A percentile compares a stretch with the other conserved stretches of the same genome.
Evolutionary conservation across 2,113 vertebrate genomes (phyloP).

Genomic region (Stegastes partitus): DNA sequence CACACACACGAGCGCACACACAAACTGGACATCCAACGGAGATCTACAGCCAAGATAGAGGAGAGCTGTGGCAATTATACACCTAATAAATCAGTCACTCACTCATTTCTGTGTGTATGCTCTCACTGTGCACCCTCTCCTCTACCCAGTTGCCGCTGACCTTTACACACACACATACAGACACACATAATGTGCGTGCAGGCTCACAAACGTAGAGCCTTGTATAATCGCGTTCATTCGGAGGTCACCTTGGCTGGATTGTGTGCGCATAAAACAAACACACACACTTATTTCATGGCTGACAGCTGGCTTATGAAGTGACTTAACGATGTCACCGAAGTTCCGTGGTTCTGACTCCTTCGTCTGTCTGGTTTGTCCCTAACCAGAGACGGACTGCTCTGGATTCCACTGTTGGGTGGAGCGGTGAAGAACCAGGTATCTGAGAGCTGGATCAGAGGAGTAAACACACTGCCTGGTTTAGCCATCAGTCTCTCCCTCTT

Average conservation of each 20-base stretch:
- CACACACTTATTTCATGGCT: constrained; percentile 32
- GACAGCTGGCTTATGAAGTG: constrained; percentile 57
- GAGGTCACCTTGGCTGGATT: constrained; percentile 45
- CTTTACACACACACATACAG: constrained; percentile 24
- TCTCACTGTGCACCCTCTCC: constrained; percentile 36
- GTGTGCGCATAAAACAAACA: constrained; percentile 11
- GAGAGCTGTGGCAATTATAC: constrained; percentile 67
- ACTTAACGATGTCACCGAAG: constrained; percentile 26
- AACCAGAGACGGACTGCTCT: constrained; percentile 6
- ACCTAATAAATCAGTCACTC: constrained; percentile 80
- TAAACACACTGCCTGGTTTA: constrained; percentile 51
- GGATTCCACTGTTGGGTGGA: constrained; percentile 57
- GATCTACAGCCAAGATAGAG: constrained; percentile 65
- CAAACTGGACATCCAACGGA: constrained; percentile 26
- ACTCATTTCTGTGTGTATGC: constrained; percentile 60
- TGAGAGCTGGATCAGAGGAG: constrained; percentile 17
- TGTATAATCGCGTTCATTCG: constrained; percentile 30
- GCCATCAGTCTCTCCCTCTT: constrained; percentile 49
- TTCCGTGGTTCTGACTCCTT: constrained; percentile 10
- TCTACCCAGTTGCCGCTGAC: constrained; percentile 24
- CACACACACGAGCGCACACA: constrained; percentile 17
- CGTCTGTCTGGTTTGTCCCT: constrained; percentile 9
- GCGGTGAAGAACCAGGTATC: constrained; percentile 15
- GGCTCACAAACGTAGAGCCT: constrained; percentile 25
- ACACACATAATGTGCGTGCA: not conserved